phyloP scores from a whole-genome alignment of 2,113 vertebrate genomes.

The Chiloscyllium plagiosum region DNA sequence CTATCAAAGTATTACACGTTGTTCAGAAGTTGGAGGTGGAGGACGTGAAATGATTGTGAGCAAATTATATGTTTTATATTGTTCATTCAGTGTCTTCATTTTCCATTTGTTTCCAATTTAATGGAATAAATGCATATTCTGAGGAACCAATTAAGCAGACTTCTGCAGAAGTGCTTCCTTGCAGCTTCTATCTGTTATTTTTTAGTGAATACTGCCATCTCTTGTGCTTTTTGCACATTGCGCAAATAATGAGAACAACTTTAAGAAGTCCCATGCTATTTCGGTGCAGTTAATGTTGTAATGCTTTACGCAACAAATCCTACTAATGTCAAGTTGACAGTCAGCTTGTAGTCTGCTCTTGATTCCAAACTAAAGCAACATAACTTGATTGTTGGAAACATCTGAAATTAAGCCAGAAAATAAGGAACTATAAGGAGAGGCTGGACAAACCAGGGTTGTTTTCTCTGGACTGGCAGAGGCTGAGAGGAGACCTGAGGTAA shows the following conservation, averaged over 20 bases:
- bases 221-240: slow-evolving; percentile 1
- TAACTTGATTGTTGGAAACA: no score
- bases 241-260: background rate
- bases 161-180: background rate
- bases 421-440: no score
- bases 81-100: background rate
- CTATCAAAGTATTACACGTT: background rate
- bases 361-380: no score
- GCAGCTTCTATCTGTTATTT: background rate
- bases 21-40: background rate
- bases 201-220: slow-evolving; percentile 18
- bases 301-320: background rate
- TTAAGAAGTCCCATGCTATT: background rate
- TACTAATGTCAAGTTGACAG: background rate
- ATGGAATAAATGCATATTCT: background rate
- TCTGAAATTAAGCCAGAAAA: no score
- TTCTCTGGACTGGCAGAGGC: no score
- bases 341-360: no score
- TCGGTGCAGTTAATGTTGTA: background rate
- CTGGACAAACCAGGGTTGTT: no score
- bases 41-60: background rate
- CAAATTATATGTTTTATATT: background rate
- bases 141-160: background rate
- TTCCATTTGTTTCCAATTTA: background rate
- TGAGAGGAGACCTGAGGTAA: no score